Conservation (phyloP, 2,797 vertebrate species). For the Phoebastria nigripes region DNA sequence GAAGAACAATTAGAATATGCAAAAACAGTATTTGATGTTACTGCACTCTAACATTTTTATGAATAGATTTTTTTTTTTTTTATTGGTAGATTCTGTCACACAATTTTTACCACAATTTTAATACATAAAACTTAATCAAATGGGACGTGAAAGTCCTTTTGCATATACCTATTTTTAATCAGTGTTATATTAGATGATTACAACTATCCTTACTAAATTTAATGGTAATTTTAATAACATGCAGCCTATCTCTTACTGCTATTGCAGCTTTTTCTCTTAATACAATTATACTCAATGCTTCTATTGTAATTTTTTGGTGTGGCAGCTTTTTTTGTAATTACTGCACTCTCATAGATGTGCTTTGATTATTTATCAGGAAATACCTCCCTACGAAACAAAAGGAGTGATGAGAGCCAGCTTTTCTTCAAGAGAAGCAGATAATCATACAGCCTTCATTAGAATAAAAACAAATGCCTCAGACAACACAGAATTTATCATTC, state of each 20-base stretch:
- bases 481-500: slow-evolving; percentile 92
- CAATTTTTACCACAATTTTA: background rate
- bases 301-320: background rate
- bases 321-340: background rate
- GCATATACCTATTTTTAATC: background rate
- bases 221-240: background rate
- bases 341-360: background rate
- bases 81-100: background rate
- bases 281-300: background rate
- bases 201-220: background rate
- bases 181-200: background rate
- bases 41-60: background rate
- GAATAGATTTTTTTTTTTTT: background rate
- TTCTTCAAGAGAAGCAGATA: slow-evolving; percentile 96
- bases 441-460: slow-evolving; percentile 97
- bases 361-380: slow-evolving; percentile 82
- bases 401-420: slow-evolving; percentile 99
- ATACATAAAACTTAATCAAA: background rate
- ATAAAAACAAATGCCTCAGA: slow-evolving; percentile 96
- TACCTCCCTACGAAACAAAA: slow-evolving; percentile 97
- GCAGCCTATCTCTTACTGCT: background rate
- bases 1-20: background rate
- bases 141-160: background rate
- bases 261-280: background rate
- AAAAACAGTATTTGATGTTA: background rate